A percentile compares a stretch with the other conserved stretches of the same genome.
These are phyloP conservation scores for Bambusicola thoracicus DNA, from an alignment of 2,113 vertebrate species.

Conservation along the genomic window DNA sequence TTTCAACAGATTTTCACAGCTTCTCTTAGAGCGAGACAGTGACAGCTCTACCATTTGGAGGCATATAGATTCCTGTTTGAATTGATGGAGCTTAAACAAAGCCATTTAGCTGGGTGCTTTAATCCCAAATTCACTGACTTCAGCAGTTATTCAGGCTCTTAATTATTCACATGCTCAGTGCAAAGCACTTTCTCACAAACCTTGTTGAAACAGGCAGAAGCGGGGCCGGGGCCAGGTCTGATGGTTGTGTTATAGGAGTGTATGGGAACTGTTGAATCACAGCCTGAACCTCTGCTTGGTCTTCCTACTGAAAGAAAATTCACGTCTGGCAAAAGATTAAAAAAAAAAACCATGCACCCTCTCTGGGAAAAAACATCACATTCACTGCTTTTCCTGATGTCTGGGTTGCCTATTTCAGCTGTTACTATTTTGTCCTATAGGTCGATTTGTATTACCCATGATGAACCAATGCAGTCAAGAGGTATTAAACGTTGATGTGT, in stretches of 20 bases:
- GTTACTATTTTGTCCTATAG: neutral
- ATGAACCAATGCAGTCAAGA: constrained; percentile 37
- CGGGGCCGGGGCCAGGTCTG: neutral
- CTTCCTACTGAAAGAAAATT: neutral
- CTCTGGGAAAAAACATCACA: neutral
- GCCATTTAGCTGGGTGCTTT: neutral
- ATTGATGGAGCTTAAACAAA: neutral
- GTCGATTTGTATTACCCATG: neutral
- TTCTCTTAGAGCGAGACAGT: neutral
- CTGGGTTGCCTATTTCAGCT: neutral
- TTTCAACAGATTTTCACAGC: neutral
- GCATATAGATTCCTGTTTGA: neutral
- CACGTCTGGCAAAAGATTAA: neutral
- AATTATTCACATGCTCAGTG: neutral
- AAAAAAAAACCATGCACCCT: accelerated
- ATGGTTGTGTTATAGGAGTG: neutral
- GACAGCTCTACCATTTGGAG: neutral
- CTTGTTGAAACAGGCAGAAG: neutral
- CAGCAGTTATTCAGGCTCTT: neutral
- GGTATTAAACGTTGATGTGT: constrained; percentile 61
- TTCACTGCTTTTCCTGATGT: accelerated
- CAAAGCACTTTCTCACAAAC: neutral
- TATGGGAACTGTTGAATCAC: no score
- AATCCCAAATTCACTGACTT: neutral
- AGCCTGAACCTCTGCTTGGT: neutral